Base-by-base conservation (phyloP, 1,140 invertebrate species). In the Zaprionus nigranus region DNA sequence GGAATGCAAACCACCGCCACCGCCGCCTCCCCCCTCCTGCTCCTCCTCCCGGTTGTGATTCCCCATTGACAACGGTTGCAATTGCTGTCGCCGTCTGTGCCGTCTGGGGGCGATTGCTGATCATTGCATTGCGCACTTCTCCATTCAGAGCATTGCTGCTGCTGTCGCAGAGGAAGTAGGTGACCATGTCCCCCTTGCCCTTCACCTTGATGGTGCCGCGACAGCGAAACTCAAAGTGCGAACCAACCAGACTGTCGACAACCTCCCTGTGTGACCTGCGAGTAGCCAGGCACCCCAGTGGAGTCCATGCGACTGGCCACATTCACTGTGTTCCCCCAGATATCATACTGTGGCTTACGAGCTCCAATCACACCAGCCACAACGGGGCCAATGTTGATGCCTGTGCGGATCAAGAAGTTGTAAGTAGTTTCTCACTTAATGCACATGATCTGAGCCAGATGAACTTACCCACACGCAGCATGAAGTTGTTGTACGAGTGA, bases 401-500 rank as follows among this genome's bases (percentile, higher is more conserved):
- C 97, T 77, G 7, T 5, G 17, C 0, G 87, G 43, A 59, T 46
- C 70, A 65, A 54, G 40, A 57, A 24, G 24, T 36, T 36, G 9
- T 0, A 0, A n/a, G 7, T 28, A 12, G 4, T 51, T 28, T 3
- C 30, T 34, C 30, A 30, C 28, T 2, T 3, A 30, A 30, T 3
- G 7, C 26, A 34, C n/a, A n/a, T n/a, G n/a, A n/a, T n/a, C n/a
- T n/a, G n/a, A n/a, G n/a, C n/a, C n/a, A 34, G 22, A n/a, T 12
- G 17, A 20, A 82, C 84, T 58, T 15, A 87, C 84, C 84, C 77
- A 99, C 97, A 93, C 98, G 94, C 24, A 99, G 94, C 95, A 98
- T 98, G 91, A 99, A 99, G 93, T 98, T 98, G 92, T 99, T 99
- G 92, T 98, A 99, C 0, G 97, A 98, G 92, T 99, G 98, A 91